Percentiles rank a stretch among this genome's conserved stretches.
Evolutionary conservation across 37 sponge, comb jelly and placozoan species (phyloP).

Genomic region (Mnemiopsis leidyi): DNA sequence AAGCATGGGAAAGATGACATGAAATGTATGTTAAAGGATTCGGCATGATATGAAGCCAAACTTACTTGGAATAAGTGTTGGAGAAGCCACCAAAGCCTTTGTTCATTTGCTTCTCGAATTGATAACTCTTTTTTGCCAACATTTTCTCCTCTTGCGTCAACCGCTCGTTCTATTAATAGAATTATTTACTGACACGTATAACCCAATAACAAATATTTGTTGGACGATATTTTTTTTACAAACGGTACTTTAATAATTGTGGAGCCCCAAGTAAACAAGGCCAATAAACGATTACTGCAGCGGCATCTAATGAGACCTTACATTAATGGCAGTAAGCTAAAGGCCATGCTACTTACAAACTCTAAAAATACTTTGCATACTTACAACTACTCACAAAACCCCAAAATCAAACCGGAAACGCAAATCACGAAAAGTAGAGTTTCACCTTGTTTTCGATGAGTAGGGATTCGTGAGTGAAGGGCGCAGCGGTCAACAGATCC

Average conservation of each 20-base stretch:
- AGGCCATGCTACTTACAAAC: neutral
- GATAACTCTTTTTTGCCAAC: conserved; percentile 51
- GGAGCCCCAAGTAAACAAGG: neutral
- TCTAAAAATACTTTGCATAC: neutral
- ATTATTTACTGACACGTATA: neutral
- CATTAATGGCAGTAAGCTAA: neutral
- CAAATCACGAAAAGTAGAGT: neutral
- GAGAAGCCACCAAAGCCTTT: conserved; percentile 14
- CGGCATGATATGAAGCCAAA: neutral
- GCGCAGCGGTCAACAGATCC: neutral
- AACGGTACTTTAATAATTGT: neutral
- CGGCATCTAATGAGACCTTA: neutral
- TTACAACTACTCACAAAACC: neutral
- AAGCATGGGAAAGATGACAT: neutral
- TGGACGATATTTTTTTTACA: neutral
- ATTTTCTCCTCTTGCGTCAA: conserved; percentile 47
- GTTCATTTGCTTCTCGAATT: conserved; percentile 55
- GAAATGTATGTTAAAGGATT: neutral
- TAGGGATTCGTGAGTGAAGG: conserved; percentile 32
- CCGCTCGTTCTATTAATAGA: conserved; percentile 15
- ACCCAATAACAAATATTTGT: neutral
- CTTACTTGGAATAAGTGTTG: conserved; percentile 52
- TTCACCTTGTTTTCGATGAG: conserved; percentile 22
- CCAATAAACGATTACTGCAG: neutral
- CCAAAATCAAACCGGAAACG: neutral